Base-by-base conservation (phyloP, 2,113 vertebrate genomes). In the Onychostruthus taczanowskii region DNA sequence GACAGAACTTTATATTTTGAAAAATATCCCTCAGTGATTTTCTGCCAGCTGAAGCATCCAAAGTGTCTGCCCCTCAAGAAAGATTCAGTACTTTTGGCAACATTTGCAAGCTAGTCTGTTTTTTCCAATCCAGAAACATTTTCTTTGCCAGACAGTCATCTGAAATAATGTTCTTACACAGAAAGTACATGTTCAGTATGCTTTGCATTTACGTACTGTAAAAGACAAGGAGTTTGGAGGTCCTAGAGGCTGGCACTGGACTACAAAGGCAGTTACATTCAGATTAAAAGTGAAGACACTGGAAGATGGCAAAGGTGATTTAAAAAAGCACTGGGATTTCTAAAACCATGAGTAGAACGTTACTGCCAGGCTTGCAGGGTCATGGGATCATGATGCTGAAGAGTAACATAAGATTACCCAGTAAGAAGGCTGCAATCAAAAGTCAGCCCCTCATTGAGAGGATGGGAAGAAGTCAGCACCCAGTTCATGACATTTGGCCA, bases 61-160 rank as follows among this genome's bases (percentile, higher is more conserved):
- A 66, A 94, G 52, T 44, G 83, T 94, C 95, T 96, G 89, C 89
- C 79, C 79, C 87, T 95, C 77, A 93, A 92, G 87, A 95, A 91
- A 86, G 84, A 95, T 94, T 96, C 80, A 95, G 68, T 95, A 78
- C 61, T 91, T 89, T 78, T 95, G 94, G 96, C 93, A 95, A 83
- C 61, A 70, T 76, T 78, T 92, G 49, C 33, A 78, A 77, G 37
- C 80, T 88, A 85, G 88, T 93, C 91, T 97, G 92, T 83, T 93
- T 96, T 97, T 96, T 95, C 97, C 96, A 95, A 91, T 67, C 75
- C 77, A 95, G 82, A 95, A 90, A 93, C 3, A 81, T 55, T 94
- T 94, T 67, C 49, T 79, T 83, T 96, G 96, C 94, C 94, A 97
- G 58, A 47, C 63, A 91, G 86, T 95, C 94, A 90, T 96, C 94